phyloP scores from a whole-genome alignment of 2,797 vertebrate species.

The Tokudaia tokunoshimensis region DNA sequence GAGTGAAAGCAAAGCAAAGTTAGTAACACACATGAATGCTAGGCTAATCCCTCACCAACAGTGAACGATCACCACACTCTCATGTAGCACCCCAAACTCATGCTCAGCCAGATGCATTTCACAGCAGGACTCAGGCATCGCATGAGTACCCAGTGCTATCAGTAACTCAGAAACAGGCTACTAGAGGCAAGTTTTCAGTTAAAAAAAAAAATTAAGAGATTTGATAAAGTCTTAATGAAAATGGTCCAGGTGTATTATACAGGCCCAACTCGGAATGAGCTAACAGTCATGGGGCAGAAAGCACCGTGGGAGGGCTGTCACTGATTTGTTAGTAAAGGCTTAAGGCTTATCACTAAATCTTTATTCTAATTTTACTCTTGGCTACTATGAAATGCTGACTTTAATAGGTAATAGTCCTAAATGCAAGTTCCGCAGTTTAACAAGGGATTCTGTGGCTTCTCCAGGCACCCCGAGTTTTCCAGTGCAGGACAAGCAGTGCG shows the following conservation, averaged over 20 bases:
- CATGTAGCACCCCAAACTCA: conserved; percentile 14
- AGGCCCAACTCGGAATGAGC: neutral
- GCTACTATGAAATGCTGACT: neutral
- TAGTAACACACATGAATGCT: neutral
- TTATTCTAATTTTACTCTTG: neutral
- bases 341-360: neutral
- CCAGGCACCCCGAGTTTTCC: neutral
- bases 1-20: conserved; percentile 5
- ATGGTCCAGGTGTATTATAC: neutral
- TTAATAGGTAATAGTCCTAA: neutral
- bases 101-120: neutral
- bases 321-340: neutral
- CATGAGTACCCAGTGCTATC: neutral
- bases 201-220: neutral
- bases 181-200: neutral
- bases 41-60: neutral
- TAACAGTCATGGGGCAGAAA: neutral
- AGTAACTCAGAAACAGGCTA: neutral
- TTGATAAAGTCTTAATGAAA: conserved; percentile 8
- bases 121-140: conserved; percentile 31
- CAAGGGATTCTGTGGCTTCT: neutral
- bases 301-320: neutral
- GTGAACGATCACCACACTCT: neutral
- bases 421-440: neutral
- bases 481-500: neutral